These are phyloP conservation scores for Lucilia cuprina DNA, from an alignment of 1,140 invertebrate genomes.

Conservation along the genomic window DNA sequence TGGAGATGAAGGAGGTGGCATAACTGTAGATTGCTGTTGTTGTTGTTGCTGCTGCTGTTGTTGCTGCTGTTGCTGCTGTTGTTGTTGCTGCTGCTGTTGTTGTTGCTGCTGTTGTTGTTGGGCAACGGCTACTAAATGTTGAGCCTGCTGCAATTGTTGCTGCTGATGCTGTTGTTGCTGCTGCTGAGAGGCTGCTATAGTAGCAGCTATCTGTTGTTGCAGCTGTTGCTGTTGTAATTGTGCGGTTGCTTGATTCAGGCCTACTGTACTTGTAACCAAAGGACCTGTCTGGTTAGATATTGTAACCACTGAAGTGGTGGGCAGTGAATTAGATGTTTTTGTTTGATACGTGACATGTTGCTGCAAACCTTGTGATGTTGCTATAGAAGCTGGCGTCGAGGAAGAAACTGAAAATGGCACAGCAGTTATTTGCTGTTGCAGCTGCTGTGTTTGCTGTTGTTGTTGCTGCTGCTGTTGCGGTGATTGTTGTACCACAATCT, in stretches of 20 bases:
- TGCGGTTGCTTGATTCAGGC: conserved; percentile 37
- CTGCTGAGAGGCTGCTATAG: conserved; percentile 41
- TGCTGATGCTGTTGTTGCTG: conserved; percentile 49
- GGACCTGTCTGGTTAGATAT: conserved; percentile 56
- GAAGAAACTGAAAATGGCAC: conserved; percentile 63
- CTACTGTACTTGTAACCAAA: conserved; percentile 47
- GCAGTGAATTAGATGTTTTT: conserved; percentile 42
- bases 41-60: conserved; percentile 41
- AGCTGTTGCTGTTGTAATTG: conserved; percentile 46
- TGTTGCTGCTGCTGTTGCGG: conserved; percentile 47
- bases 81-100: conserved; percentile 40
- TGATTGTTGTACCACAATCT: conserved; percentile 55
- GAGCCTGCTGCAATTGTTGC: conserved; percentile 46
- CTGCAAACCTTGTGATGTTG: conserved; percentile 48
- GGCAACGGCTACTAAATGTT: conserved; percentile 36
- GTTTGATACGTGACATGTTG: conserved; percentile 37
- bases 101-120: conserved; percentile 46
- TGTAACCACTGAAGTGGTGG: conserved; percentile 52
- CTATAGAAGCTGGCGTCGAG: conserved; percentile 61
- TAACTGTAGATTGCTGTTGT: conserved; percentile 55
- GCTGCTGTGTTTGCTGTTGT: conserved; percentile 52
- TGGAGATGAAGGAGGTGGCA: conserved; percentile 45
- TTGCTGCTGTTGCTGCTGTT: conserved; percentile 2
- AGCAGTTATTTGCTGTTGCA: conserved; percentile 53
- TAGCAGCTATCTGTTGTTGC: conserved; percentile 41